These are phyloP conservation scores for Chymomyza amoena DNA, from an alignment of 2,888 invertebrate genomes.

Conservation along the genomic window DNA sequence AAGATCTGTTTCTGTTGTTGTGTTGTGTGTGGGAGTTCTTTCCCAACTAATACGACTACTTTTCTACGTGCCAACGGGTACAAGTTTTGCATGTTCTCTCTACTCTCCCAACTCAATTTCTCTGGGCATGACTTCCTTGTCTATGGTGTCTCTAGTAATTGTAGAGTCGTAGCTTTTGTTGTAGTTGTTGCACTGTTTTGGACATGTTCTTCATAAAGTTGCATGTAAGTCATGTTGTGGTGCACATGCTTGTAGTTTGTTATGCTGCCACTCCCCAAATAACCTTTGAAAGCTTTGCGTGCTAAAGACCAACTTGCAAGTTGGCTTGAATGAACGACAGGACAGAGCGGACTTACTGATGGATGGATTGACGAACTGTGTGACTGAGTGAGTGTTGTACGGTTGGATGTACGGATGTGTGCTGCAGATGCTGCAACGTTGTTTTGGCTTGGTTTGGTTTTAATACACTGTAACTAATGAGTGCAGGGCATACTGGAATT, in stretches of 20 bases:
- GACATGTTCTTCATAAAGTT: constrained; percentile 43
- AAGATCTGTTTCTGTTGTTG: constrained; percentile 9
- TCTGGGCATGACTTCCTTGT: constrained; percentile 15
- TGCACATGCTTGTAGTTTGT: constrained; percentile 20
- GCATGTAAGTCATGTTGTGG: constrained; percentile 40
- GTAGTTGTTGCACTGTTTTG: constrained; percentile 11
- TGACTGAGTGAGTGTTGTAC: constrained; percentile 12
- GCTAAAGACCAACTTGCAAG: constrained; percentile 28
- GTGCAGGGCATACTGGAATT: constrained; percentile 36
- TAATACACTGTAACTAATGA: constrained; percentile 4
- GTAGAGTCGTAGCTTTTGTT: constrained; percentile 43
- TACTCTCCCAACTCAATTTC: not conserved
- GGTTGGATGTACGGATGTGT: constrained; percentile 26
- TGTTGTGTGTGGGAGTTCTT: constrained; percentile 5
- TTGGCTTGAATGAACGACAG: constrained; percentile 36
- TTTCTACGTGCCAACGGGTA: constrained; percentile 42
- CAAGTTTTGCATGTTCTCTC: not conserved
- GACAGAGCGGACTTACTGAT: constrained; percentile 17
- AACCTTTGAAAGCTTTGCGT: constrained; percentile 48
- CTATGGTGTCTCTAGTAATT: constrained; percentile 51
- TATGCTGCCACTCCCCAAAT: constrained; percentile 41
- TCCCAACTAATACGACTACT: constrained; percentile 44
- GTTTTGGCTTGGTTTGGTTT: not conserved
- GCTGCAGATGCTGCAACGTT: constrained; percentile 34
- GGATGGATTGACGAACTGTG: constrained; percentile 23